Base-by-base conservation (phyloP, 2,888 invertebrate species). In the Trichacis sp. region DNA sequence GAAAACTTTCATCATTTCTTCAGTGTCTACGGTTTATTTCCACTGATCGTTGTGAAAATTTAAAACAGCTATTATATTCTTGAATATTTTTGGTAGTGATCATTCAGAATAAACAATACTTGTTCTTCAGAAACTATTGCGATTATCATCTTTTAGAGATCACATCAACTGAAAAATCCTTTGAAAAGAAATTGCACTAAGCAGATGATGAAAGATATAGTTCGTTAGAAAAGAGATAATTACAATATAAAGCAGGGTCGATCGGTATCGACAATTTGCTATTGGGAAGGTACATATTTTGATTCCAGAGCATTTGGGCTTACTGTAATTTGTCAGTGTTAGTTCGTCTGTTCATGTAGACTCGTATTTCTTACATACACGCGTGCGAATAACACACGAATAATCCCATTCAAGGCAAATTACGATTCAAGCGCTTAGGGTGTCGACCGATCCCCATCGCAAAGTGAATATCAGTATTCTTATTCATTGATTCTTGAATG, bases 401-500 rank as follows among this genome's bases (percentile, higher is more conserved):
- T 49, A 49, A 49, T 49, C 38, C 38, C 19, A 36, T 49, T 49
- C 49, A 49, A 18, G 19, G 12, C 38, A 30, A 49, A 49, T 49
- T 36, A 36, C 36, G 33, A 36, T 49, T 36, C 49, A 36, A 49
- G 17, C 49, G 19, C 49, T 36, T 19, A 30, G 49, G 49, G 49
- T 49, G 49, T 33, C 36, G 49, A 49, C 49, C 9, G 49, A 49
- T 49, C 38, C 49, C 46, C 14, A 18, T 46, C 46, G 24, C 12
- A 49, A 49, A 49, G 49, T 49, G 49, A 19, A 49, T 49, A 19
- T 49, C 33, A 49, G 49, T 19, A 38, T 48, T 48, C 47, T 30
- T 48, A 49, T 36, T 49, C 36, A 49, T 49, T 49, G 49, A 49
- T 49, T 49, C 30, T 36, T 49, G 36, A 49, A 49, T 49, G 49